Base-by-base conservation (phyloP, 2,113 vertebrate genomes). In the Paramormyrops kingsleyae region DNA sequence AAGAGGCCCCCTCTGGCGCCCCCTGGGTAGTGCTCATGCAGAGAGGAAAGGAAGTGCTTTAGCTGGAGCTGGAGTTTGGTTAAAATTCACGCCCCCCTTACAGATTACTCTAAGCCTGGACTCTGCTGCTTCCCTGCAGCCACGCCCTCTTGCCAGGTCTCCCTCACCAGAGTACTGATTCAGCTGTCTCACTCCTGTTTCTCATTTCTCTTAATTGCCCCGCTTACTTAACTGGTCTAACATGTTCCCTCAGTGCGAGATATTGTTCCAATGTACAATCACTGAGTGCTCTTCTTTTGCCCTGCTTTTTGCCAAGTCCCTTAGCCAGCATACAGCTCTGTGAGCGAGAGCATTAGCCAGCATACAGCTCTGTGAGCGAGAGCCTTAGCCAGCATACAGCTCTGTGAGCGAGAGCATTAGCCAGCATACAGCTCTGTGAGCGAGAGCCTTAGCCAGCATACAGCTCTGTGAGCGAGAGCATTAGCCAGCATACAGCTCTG, bases 1-100 rank as follows among this genome's bases (percentile, higher is more conserved):
- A 93, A 95, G 94, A 93, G 93, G 92, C 3, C 7, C 70, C 88
- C 88, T 49, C 35, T 59, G 56, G 35, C 6, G 39, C 9, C 47
- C 49, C 47, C 49, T 31, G 27, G 35, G 19, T 42, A 49, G 70
- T 24, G 27, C 70, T 47, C 21, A 46, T 15, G 77, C 52, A 56
- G 80, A 13, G 80, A 59, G 50, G 50, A 42, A 31, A 59, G 47
- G 3, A 74, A 83, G 70, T 27, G 15, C 52, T n/a, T n/a, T 46
- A 7, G 4, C 52, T 27, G 13, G 13, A 35, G n/a, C n/a, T 87
- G 49, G 49, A 47, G 84, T 49, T 56, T 52, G 53, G 77, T 84
- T 59, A 89, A 89, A 89, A 39, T 62, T 84, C 88, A 53, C 52
- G 21, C 62, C 46, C 17, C 77, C 50, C 50, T 35, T 46, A 52